Conservation (phyloP, 1,140 invertebrate species). For the Triops cancriformis region DNA sequence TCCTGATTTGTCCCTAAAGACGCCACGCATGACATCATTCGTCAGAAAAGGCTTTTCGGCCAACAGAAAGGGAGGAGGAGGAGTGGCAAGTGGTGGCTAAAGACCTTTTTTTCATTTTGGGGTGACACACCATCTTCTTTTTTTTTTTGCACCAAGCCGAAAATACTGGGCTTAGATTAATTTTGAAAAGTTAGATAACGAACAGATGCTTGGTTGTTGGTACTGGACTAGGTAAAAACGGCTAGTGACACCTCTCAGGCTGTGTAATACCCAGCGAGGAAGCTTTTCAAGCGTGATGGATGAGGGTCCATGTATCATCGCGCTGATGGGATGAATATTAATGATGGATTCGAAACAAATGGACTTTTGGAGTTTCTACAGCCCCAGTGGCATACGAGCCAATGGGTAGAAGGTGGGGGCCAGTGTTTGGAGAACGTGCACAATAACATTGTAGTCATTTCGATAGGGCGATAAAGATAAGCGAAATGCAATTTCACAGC, state of each 20-base stretch:
- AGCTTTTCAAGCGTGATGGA: background rate
- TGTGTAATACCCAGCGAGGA: background rate
- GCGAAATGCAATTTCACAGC: too few species aligned
- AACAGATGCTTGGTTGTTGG: background rate
- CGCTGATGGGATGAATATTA: background rate
- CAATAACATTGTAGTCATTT: background rate
- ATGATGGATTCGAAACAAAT: background rate
- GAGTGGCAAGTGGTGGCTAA: background rate
- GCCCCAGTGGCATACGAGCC: background rate
- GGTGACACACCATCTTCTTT: background rate
- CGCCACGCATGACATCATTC: background rate
- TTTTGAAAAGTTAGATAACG: background rate
- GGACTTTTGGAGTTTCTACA: background rate
- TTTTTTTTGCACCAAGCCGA: background rate
- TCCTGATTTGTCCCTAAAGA: slow-evolving; percentile 10
- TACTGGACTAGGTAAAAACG: background rate
- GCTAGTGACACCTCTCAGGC: background rate
- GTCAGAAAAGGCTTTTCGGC: background rate
- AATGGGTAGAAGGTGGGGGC: too few species aligned
- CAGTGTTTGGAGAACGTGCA: background rate
- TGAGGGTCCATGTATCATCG: background rate
- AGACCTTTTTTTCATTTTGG: background rate
- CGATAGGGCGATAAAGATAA: too few species aligned
- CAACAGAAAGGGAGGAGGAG: background rate
- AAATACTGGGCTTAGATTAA: background rate